phyloP scores from a whole-genome alignment of 2,113 vertebrate genomes.

The Ahaetulla prasina region DNA sequence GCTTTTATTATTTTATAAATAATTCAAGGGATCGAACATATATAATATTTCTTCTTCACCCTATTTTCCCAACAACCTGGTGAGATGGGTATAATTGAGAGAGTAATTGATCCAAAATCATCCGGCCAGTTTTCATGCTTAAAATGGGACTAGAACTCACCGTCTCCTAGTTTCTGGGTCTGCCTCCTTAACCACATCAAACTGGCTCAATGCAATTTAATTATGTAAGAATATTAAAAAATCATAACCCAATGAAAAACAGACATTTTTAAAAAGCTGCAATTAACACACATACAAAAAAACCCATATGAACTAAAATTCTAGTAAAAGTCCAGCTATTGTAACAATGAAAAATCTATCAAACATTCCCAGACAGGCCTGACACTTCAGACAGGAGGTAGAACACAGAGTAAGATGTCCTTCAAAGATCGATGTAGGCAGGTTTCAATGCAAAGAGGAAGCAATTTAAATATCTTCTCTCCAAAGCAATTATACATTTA shows the following conservation, averaged over 20 bases:
- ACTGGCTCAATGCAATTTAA: neutral
- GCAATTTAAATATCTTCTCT: neutral
- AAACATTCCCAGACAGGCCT: neutral
- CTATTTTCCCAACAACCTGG: neutral
- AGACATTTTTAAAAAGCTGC: neutral
- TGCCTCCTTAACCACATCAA: neutral
- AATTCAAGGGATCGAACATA: neutral
- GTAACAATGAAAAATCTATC: neutral
- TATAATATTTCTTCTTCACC: neutral
- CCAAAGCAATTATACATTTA: neutral
- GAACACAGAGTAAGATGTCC: neutral
- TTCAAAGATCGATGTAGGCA: neutral
- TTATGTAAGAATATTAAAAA: neutral
- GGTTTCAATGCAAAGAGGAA: neutral
- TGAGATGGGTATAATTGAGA: neutral
- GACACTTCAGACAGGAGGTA: neutral
- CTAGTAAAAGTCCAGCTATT: neutral
- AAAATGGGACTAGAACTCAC: neutral
- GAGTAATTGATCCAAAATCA: neutral
- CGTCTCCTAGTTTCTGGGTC: neutral
- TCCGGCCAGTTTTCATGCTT: neutral
- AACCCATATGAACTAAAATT: neutral
- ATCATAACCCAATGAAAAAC: neutral
- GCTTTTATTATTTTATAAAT: neutral
- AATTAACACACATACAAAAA: neutral